Evolutionary conservation across 2,888 invertebrate species (phyloP), one percentile per base, ranked within the genome.

Genomic region (Palloptera scutellata): DNA sequence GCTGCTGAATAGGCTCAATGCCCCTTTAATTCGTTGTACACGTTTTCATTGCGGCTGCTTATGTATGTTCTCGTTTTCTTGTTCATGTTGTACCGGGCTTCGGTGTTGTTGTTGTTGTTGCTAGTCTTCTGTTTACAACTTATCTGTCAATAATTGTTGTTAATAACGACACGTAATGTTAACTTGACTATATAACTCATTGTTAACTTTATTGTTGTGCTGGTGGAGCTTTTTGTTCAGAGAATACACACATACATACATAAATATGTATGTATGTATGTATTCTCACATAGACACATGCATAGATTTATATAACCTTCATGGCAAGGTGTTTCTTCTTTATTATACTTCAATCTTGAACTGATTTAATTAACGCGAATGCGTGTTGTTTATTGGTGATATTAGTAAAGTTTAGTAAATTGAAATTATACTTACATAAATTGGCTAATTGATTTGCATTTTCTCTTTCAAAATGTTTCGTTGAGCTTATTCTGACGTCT

Each of bases 81-180:
- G 53, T 53, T 53, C 4, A 15, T 48, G 51, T 48, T 48, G 15
- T 15, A 40, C 1, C 41, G 2, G 42, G 13, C 6, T 17, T 11
- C 12, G 41, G 3, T 53, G 53, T 12, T 52, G 53, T 20, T 59
- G 30, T 13, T 58, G 12, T 53, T 40, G 13, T 57, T 41, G 11
- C 40, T 48, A 11, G 40, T 45, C 19, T 59, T 52, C 12, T 9
- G 45, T 20, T 57, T 48, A 43, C 43, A n/a, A 17, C 51, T 48
- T 20, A 20, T 63, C 75, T 73, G 76, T 72, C 77, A 72, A 75
- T 75, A 74, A 77, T 75, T 77, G 76, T 74, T 74, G 76, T 75
- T 78, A 75, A 75, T 78, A 76, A 78, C 74, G 72, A 74, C 64
- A 76, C 71, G 74, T 70, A 74, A 75, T 71, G 73, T 71, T 73